Evolutionary conservation across 2,888 invertebrate species (phyloP).

Genomic region (Ischnura elegans): DNA sequence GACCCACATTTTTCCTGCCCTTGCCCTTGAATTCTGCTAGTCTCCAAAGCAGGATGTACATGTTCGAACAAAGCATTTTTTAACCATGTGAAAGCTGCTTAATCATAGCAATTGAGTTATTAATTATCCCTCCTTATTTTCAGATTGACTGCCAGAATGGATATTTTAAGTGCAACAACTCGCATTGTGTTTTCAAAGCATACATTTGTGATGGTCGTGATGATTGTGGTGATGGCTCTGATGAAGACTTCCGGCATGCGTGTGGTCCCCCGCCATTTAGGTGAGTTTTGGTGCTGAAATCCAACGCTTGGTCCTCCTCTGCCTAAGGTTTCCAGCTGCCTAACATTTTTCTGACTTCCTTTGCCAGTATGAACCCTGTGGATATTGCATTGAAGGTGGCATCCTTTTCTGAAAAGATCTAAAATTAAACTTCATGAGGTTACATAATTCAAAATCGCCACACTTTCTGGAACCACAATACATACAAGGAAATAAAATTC

Average conservation of each 20-base stretch:
- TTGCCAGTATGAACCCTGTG: too few relatives aligned
- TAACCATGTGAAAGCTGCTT: not conserved
- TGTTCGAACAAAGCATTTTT: not conserved
- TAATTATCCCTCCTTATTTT: constrained; percentile 6
- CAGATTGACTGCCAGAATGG: constrained; percentile 87
- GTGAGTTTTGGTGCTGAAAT: constrained; percentile 70
- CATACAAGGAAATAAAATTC: too few relatives aligned
- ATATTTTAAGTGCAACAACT: constrained; percentile 91
- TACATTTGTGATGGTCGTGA: constrained; percentile 96
- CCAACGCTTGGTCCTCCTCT: too few relatives aligned
- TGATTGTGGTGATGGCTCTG: constrained; percentile 94
- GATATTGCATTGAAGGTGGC: too few relatives aligned
- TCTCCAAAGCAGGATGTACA: not conserved
- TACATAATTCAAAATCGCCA: too few relatives aligned
- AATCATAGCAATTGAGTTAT: not conserved
- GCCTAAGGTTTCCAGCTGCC: too few relatives aligned
- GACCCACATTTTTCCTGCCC: too few relatives aligned
- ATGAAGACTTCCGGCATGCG: constrained; percentile 91
- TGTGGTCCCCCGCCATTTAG: constrained; percentile 88
- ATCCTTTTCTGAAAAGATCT: too few relatives aligned
- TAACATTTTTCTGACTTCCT: too few relatives aligned
- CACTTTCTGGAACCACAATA: too few relatives aligned
- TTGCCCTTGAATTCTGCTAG: not conserved
- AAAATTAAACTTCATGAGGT: too few relatives aligned
- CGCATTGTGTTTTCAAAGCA: constrained; percentile 93